Percentiles rank a stretch among this genome's conserved stretches.
Evolutionary conservation across 2,113 vertebrate species (phyloP).

Genomic region (Laticauda colubrina): DNA sequence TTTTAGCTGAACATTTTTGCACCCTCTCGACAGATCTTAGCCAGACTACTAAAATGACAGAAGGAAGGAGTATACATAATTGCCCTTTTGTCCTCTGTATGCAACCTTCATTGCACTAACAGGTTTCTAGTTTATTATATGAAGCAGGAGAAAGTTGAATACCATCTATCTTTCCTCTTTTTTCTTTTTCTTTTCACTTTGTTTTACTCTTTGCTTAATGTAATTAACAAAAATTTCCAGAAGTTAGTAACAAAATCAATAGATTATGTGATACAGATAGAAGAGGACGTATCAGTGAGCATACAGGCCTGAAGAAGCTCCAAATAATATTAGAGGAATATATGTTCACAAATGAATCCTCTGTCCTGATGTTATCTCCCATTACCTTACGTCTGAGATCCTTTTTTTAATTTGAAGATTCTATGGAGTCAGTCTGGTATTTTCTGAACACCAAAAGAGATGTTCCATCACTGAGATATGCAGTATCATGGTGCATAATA

Average conservation of each 20-base stretch:
- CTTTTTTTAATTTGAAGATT: not conserved
- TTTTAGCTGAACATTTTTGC: not conserved
- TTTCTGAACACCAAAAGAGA: not conserved
- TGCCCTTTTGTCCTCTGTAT: not conserved
- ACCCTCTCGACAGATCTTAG: not conserved
- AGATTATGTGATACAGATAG: not conserved
- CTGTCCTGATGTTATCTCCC: not conserved
- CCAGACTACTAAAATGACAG: not conserved
- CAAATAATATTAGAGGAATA: not conserved
- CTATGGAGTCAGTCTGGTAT: not conserved
- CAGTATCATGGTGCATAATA: not conserved
- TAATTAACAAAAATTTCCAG: not conserved
- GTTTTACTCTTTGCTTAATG: not conserved
- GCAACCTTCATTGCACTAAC: not conserved
- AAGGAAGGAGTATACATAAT: not conserved
- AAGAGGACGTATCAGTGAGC: not conserved
- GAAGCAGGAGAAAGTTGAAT: not conserved
- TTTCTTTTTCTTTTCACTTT: not conserved
- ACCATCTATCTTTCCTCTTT: not conserved
- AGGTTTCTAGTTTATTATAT: not conserved
- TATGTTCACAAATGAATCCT: not conserved
- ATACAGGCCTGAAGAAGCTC: not conserved
- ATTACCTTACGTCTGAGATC: not conserved
- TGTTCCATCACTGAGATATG: not conserved
- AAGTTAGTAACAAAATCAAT: not conserved